Evolutionary conservation across 2,797 vertebrate genomes (phyloP).

Genomic region (Falco cherrug): DNA sequence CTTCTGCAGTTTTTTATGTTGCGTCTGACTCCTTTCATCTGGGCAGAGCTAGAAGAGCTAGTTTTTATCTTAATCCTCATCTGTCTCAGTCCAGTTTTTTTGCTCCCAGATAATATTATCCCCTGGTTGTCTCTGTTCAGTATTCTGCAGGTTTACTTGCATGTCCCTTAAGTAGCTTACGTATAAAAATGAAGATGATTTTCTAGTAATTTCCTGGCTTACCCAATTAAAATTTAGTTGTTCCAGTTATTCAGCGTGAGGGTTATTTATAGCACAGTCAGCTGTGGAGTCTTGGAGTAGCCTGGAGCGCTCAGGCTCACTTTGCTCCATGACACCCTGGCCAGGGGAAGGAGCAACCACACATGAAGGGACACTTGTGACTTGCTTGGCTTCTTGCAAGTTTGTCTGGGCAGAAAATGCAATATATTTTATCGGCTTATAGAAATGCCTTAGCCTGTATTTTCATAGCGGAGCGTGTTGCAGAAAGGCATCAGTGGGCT

Average conservation of each 20-base stretch:
- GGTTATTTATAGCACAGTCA: background rate
- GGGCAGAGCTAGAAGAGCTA: background rate
- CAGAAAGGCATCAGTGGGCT: background rate
- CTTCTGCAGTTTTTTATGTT: background rate
- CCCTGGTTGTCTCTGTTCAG: background rate
- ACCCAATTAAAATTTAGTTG: background rate
- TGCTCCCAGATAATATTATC: background rate
- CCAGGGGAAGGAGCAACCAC: background rate
- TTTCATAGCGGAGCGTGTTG: background rate
- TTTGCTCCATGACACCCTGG: background rate
- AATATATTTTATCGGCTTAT: background rate
- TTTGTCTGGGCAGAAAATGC: background rate
- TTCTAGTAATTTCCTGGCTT: slow-evolving; percentile 17
- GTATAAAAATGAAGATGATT: background rate
- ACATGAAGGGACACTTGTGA: rapidly evolving
- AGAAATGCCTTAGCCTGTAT: background rate
- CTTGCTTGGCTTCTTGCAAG: background rate
- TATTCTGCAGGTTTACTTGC: background rate
- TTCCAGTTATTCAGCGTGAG: background rate
- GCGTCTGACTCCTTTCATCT: background rate
- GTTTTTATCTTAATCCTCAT: background rate
- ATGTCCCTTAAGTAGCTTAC: background rate
- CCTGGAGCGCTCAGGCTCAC: background rate
- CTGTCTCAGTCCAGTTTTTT: background rate
- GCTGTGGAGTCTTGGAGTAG: rapidly evolving